phyloP scores from a whole-genome alignment of 2,888 invertebrate genomes.

The Pammene aurita region DNA sequence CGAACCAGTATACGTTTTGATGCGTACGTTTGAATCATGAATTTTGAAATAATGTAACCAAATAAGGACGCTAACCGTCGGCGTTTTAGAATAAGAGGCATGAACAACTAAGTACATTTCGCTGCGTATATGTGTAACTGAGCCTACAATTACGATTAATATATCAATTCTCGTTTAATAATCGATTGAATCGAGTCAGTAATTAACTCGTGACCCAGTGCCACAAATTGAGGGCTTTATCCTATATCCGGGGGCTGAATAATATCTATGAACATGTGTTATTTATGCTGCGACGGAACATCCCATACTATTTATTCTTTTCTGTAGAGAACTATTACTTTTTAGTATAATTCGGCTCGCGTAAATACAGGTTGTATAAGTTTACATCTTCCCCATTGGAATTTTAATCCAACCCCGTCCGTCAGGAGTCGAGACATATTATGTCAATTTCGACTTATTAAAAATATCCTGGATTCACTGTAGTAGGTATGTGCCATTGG shows the following conservation, averaged over 20 bases:
- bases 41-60: too few species aligned
- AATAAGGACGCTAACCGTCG: too few species aligned
- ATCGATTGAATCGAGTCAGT: slow-evolving; percentile 41
- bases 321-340: background rate
- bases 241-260: slow-evolving; percentile 56
- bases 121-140: slow-evolving; percentile 10
- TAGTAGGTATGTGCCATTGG: too few species aligned
- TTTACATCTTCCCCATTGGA: too few species aligned
- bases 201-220: slow-evolving; percentile 71
- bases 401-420: too few species aligned
- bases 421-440: too few species aligned
- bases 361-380: too few species aligned
- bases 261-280: slow-evolving; percentile 54
- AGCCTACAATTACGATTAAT: slow-evolving; percentile 65
- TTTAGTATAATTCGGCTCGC: background rate
- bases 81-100: background rate
- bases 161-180: slow-evolving; percentile 55
- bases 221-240: slow-evolving; percentile 54
- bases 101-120: background rate
- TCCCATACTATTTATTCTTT: slow-evolving; percentile 6
- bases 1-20: too few species aligned
- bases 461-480: too few species aligned
- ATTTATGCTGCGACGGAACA: background rate
- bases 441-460: too few species aligned
- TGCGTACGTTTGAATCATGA: too few species aligned